These are phyloP conservation scores for Pterocles burchelli DNA, from an alignment of 2,113 vertebrate species.

Conservation along the genomic window DNA sequence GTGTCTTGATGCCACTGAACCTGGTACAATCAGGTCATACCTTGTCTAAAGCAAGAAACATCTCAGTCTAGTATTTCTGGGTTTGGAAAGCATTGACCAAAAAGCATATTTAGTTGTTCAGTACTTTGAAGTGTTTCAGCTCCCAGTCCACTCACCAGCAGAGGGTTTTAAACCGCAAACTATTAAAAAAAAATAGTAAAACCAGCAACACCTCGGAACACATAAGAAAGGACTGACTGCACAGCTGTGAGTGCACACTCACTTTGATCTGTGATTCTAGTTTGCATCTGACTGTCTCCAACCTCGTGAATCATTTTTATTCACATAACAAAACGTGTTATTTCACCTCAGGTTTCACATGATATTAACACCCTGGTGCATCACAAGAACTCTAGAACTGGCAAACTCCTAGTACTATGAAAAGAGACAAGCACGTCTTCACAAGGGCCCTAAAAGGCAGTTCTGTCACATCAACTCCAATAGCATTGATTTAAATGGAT, in stretches of 20 bases:
- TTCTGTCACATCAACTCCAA: neutral
- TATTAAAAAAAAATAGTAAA: neutral
- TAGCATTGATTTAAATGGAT: neutral
- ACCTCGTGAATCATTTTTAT: neutral
- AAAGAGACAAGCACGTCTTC: neutral
- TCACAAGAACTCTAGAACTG: neutral
- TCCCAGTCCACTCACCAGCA: neutral
- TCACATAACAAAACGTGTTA: neutral
- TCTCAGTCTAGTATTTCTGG: neutral
- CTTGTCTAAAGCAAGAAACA: neutral
- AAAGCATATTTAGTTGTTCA: fast-evolving
- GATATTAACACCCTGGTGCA: neutral
- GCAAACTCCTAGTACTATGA: neutral
- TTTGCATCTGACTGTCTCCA: neutral
- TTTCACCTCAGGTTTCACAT: neutral
- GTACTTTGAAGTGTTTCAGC: neutral
- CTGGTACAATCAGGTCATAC: neutral
- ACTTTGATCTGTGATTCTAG: neutral
- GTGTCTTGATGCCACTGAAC: neutral
- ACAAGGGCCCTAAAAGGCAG: neutral
- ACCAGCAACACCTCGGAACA: neutral
- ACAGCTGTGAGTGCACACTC: neutral
- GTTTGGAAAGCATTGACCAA: neutral
- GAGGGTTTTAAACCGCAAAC: neutral
- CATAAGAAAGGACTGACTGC: neutral